Conservation (phyloP, 37 sponge, comb jelly and placozoan genomes). For the Haliclona indistincta region DNA sequence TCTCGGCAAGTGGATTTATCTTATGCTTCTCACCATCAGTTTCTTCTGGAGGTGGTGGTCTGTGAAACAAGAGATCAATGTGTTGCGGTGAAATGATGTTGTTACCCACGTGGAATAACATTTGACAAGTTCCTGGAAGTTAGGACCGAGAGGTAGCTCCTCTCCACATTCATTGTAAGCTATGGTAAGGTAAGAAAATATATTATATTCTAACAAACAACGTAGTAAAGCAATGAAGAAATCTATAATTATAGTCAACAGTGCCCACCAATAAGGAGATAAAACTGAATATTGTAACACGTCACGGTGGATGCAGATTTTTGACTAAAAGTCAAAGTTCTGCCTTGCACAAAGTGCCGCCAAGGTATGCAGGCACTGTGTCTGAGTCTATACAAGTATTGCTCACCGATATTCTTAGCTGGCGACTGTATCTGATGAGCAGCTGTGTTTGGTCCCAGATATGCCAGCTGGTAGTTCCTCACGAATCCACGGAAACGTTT, state of each 20-base stretch:
- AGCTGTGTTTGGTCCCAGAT: conserved; percentile 54
- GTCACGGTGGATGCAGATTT: too few species aligned
- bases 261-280: too few species aligned
- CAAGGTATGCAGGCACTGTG: too few species aligned
- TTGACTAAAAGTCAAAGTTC: too few species aligned
- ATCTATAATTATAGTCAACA: background rate
- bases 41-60: too few species aligned
- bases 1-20: background rate
- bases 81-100: too few species aligned
- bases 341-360: too few species aligned
- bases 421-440: conserved; percentile 18
- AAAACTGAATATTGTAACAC: background rate
- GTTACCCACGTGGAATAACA: background rate
- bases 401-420: background rate
- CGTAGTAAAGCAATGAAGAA: background rate
- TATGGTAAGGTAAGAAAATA: background rate
- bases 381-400: background rate
- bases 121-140: conserved; percentile 52
- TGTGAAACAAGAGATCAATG: too few species aligned
- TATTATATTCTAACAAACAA: background rate
- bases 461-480: conserved; percentile 23
- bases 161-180: conserved; percentile 1
- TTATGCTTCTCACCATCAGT: background rate
- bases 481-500: conserved; percentile 41
- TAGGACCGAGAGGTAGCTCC: conserved; percentile 56